Base-by-base conservation (phyloP, 2,888 invertebrate species). In the Heterodera filipjevi region DNA sequence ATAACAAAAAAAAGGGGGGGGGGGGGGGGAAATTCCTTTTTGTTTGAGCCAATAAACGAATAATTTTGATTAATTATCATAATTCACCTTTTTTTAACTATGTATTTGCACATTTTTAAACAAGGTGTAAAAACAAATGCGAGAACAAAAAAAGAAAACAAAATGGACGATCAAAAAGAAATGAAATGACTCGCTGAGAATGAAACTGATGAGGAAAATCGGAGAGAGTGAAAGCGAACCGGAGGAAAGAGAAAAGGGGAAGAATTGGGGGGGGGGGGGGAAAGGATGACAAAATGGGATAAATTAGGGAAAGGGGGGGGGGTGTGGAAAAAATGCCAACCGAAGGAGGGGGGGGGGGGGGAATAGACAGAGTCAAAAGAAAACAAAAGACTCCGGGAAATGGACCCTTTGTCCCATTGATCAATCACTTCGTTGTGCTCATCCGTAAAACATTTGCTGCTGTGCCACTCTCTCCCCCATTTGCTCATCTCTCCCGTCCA, bases 371-470 rank as follows among this genome's bases (percentile, higher is more conserved):
- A 53, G 14, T 14, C 14, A 53, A 59, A 27, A n/a, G 59, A 59
- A 8, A 59, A n/a, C 6, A 59, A 27, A 27, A 27, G n/a, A 27
- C 6, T 27, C 16, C 16, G 22, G 22, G 10, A n/a, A 27, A 59
- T 27, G 59, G 59, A 27, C 27, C 64, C 64, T 66, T 66, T n/a
- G 66, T 12, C 32, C 27, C 5, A 27, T 64, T 27, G 30, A 8
- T 32, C 66, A 3, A 3, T 32, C 66, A 2, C 22, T 32, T 19
- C 35, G 39, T 12, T 33, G 3, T 19, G 1, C 22, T 68, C 68
- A 68, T 35, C 33, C 68, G 68, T 68, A 68, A 30, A 68, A 68
- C 33, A 68, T 5, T 68, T 33, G 68, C 32, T 68, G 68, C 68
- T 68, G 68, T 68, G 68, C 22, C 27, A 33, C 33, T 16, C 35